Evolutionary conservation across 2,888 invertebrate species (phyloP), one percentile per base, ranked within the genome.

Genomic region (Epinotia ramella): DNA sequence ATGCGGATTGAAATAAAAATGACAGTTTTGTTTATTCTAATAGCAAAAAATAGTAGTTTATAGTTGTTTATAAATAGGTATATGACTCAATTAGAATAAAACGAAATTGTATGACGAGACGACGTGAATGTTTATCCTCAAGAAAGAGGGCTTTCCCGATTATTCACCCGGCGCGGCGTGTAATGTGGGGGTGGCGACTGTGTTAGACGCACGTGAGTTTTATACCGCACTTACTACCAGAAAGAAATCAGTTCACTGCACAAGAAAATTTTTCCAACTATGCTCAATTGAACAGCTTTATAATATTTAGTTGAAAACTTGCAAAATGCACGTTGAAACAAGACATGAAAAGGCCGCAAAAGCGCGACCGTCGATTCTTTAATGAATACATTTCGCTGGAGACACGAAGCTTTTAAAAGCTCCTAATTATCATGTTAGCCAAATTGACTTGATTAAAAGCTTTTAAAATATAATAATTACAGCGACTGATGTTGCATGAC

Each of bases 361-460:
- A 67, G 72, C 67, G 57, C 63, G 62, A 62, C 44, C 73, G 57
- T 13, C 62, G 64, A 65, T 74, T 49, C 49, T n/a, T 44, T 75
- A 71, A 76, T 67, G 71, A 76, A 63, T 67, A 76, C 62, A 76
- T 67, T 76, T 67, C 64, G 69, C 57, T 57, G 65, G 59, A 53
- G 75, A 66, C 72, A 76, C 72, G 76, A 76, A 72, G 66, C 71
- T 72, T 76, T 72, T 76, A 76, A 76, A 76, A 76, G 62, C 71
- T 57, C 66, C 60, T 74, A 67, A 76, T 76, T 76, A 76, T 72
- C 76, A 67, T 76, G 72, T 76, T 67, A 76, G 71, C 72, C 62
- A 67, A 76, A 76, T 76, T 76, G 76, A 57, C 76, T 72, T 72
- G 76, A 76, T 76, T 76, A 76, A 76, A 66, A 62, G 76, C 76